Conservation (phyloP, 2,888 invertebrate species). For the Cephonodes hylas region DNA sequence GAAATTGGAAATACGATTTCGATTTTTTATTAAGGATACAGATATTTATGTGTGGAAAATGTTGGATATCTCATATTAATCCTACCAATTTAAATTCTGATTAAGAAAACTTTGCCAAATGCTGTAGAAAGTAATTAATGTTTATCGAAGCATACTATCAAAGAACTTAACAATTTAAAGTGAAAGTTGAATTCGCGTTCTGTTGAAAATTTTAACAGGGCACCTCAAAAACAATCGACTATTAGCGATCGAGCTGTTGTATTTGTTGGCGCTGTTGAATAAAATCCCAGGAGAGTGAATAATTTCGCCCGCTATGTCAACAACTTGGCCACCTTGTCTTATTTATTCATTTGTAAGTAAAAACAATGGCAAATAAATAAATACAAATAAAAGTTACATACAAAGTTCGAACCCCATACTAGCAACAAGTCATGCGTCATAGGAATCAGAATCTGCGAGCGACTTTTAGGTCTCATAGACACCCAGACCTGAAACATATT, state of each 20-base stretch:
- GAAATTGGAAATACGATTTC: no score
- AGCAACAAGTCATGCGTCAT: no score
- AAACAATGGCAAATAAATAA: constrained; percentile 16
- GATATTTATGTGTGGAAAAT: no score
- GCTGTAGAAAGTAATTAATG: not conserved
- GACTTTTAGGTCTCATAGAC: no score
- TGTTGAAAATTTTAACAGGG: not conserved
- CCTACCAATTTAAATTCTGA: no score
- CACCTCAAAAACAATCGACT: not conserved
- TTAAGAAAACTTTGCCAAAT: no score
- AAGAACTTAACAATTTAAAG: not conserved
- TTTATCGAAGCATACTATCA: not conserved
- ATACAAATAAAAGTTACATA: no score
- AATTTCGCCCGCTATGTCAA: constrained; percentile 25
- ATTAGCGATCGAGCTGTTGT: not conserved
- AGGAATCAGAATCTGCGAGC: no score
- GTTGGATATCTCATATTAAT: no score
- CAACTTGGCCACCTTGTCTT: constrained; percentile 11
- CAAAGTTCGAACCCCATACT: no score
- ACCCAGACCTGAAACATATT: no score
- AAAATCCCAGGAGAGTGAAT: constrained; percentile 4
- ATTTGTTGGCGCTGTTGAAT: not conserved
- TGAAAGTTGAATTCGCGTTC: not conserved
- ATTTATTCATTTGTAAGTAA: constrained; percentile 35
- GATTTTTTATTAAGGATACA: no score